Evolutionary conservation across 2,888 invertebrate genomes (phyloP).

Genomic region (Drosophila limbata): DNA sequence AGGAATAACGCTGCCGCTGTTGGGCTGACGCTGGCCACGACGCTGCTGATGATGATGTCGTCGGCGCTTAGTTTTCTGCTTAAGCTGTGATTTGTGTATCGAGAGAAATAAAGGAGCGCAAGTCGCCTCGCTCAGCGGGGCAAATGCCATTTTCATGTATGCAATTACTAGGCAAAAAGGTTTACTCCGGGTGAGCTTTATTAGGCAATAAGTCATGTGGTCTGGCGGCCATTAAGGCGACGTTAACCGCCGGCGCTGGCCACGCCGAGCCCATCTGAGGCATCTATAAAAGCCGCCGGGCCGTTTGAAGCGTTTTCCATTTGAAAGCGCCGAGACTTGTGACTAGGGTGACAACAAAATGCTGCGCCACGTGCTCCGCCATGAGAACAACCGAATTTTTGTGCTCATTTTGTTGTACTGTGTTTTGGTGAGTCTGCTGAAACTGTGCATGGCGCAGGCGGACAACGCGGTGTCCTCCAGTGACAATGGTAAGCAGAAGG

Average conservation of each 20-base stretch:
- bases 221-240: constrained; percentile 47
- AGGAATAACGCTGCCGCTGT: constrained; percentile 57
- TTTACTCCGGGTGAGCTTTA: constrained; percentile 54
- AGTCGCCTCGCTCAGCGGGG: constrained; percentile 59
- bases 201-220: constrained; percentile 72
- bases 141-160: constrained; percentile 74
- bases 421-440: constrained; percentile 61
- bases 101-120: constrained; percentile 38
- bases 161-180: constrained; percentile 77
- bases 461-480: constrained; percentile 61
- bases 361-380: constrained; percentile 62
- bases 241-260: constrained; percentile 38
- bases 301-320: constrained; percentile 51
- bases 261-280: neutral
- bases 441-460: constrained; percentile 61
- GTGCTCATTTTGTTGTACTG: constrained; percentile 68
- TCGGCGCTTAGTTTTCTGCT: constrained; percentile 34
- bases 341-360: constrained; percentile 47
- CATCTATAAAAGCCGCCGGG: constrained; percentile 57
- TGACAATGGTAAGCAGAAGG: constrained; percentile 69
- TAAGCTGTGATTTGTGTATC: constrained; percentile 37
- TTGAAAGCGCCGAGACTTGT: constrained; percentile 28
- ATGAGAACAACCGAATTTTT: constrained; percentile 62
- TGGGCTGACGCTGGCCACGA: constrained; percentile 24
- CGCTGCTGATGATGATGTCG: constrained; percentile 25